Evolutionary conservation across 2,113 vertebrate genomes (phyloP).

Genomic region (Erpornis zantholeuca): DNA sequence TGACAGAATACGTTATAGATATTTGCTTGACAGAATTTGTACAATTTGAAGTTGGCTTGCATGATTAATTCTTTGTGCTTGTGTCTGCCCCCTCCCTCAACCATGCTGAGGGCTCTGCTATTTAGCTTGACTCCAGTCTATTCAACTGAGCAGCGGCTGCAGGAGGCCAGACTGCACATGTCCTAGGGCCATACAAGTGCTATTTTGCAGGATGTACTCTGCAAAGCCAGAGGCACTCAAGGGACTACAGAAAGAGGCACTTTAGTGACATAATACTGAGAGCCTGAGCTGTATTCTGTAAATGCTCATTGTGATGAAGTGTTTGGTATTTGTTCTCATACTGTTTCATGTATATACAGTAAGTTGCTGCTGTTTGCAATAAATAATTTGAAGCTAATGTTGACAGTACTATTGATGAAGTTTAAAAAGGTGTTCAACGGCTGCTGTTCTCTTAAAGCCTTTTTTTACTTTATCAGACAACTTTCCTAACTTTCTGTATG

Average conservation of each 20-base stretch:
- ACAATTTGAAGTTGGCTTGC: conserved; percentile 5
- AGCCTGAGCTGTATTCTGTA: not conserved
- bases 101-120: conserved; percentile 14
- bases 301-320: not conserved
- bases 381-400: not conserved
- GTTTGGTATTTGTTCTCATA: not conserved
- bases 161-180: conserved; percentile 30
- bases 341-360: not conserved
- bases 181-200: conserved; percentile 48
- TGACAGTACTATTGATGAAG: not conserved
- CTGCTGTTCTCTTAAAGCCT: not conserved
- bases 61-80: conserved; percentile 42
- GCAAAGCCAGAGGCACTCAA: conserved; percentile 25
- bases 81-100: not conserved
- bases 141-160: conserved; percentile 27
- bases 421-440: not conserved
- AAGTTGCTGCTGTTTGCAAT: not conserved
- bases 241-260: conserved; percentile 8
- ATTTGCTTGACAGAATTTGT: conserved; percentile 34
- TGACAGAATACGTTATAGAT: conserved; percentile 34
- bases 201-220: conserved; percentile 10
- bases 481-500: not conserved
- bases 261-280: conserved; percentile 12
- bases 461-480: not conserved
- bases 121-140: conserved; percentile 18